Evolutionary conservation across 2,797 vertebrate genomes (phyloP).

Genomic region (Spinibarbus caldwelli): DNA sequence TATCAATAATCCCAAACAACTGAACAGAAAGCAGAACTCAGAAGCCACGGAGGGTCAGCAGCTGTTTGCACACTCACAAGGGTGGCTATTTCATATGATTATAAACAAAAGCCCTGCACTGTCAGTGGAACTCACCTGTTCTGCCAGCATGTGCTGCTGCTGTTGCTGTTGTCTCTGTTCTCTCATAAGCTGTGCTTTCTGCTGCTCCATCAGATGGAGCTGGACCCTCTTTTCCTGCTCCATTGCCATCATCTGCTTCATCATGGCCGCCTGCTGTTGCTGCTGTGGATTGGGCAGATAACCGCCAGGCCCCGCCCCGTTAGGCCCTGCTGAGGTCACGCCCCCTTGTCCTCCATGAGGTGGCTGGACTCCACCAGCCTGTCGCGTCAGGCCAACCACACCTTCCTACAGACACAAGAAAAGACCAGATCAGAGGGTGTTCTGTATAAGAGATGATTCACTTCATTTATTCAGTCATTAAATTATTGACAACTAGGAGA

Average conservation of each 20-base stretch:
- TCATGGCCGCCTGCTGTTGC: slow-evolving; percentile 91
- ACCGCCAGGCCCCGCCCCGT: slow-evolving; percentile 77
- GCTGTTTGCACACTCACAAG: neutral
- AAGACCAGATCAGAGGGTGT: neutral
- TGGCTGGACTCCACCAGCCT: slow-evolving; percentile 83
- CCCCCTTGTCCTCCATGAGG: slow-evolving; percentile 81
- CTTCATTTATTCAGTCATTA: neutral
- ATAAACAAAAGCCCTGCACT: neutral
- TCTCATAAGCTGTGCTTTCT: slow-evolving; percentile 90
- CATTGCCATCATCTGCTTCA: slow-evolving; percentile 97
- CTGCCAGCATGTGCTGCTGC: slow-evolving; percentile 88
- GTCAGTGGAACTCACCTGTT: slow-evolving; percentile 81
- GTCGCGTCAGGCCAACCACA: slow-evolving; percentile 85
- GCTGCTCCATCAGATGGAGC: slow-evolving; percentile 92
- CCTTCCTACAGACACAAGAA: slow-evolving; percentile 81
- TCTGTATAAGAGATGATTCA: neutral
- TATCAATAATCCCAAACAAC: slow-evolving; percentile 40
- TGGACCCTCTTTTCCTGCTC: slow-evolving; percentile 90
- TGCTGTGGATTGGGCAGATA: slow-evolving; percentile 91
- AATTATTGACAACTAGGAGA: neutral
- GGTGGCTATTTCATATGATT: neutral
- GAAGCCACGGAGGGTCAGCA: neutral
- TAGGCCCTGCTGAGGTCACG: slow-evolving; percentile 78
- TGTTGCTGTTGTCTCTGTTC: slow-evolving; percentile 91
- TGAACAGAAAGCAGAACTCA: neutral